Conservation (phyloP, 2,888 invertebrate genomes). For the Gastrophysa polygoni region DNA sequence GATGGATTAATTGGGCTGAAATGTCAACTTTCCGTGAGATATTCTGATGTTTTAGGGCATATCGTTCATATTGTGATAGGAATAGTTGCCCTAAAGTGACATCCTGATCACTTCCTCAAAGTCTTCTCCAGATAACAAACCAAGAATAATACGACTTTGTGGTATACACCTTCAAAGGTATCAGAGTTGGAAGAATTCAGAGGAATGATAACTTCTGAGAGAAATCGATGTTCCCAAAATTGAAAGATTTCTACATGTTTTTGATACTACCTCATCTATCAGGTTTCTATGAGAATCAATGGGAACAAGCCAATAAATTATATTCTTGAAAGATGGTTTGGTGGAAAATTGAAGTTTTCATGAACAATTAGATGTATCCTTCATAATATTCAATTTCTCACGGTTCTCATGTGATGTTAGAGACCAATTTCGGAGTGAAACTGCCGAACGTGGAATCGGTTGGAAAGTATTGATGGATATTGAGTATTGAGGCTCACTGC, state of each 20-base stretch:
- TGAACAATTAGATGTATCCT: conserved; percentile 2
- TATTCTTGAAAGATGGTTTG: conserved; percentile 7
- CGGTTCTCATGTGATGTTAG: not conserved
- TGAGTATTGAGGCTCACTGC: too few relatives aligned
- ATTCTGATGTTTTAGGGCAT: conserved; percentile 1
- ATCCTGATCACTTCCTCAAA: conserved; percentile 9
- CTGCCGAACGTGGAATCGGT: too few relatives aligned
- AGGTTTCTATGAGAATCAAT: not conserved
- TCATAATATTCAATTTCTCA: not conserved
- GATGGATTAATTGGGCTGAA: conserved; percentile 2
- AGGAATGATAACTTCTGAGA: conserved; percentile 5
- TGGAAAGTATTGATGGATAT: too few relatives aligned
- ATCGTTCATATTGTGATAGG: not conserved
- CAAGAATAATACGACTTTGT: conserved; percentile 15
- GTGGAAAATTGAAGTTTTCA: conserved; percentile 15
- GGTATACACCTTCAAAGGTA: conserved; percentile 13
- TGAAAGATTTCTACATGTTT: conserved; percentile 4
- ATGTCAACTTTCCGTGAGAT: not conserved
- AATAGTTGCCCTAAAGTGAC: not conserved
- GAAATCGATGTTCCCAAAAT: not conserved
- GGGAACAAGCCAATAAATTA: not conserved
- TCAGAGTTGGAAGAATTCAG: conserved; percentile 11
- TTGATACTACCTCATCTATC: not conserved
- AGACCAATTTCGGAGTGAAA: too few relatives aligned
- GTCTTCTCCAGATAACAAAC: conserved; percentile 7